Evolutionary conservation across 2,888 invertebrate species (phyloP).

Genomic region (Spialia ferax): DNA sequence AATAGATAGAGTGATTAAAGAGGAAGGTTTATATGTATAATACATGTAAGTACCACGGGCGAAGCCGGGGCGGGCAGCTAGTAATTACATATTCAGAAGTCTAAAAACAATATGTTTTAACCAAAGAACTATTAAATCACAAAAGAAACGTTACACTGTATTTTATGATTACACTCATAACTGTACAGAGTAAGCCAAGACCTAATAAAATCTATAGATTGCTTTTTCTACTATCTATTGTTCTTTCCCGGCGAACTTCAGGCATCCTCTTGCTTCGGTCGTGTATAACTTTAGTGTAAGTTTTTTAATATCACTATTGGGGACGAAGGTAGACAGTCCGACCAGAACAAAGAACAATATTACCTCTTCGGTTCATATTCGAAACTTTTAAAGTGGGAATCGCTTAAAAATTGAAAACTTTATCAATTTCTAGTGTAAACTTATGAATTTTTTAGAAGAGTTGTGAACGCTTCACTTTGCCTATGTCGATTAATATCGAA

Average conservation of each 20-base stretch:
- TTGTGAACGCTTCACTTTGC: too few relatives aligned
- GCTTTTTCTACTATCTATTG: not conserved
- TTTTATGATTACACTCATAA: too few relatives aligned
- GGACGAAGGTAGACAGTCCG: not conserved
- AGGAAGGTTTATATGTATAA: too few relatives aligned
- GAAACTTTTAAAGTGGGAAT: slow-evolving; percentile 3
- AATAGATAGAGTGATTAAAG: too few relatives aligned
- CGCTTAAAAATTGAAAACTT: not conserved
- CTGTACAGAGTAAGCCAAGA: not conserved
- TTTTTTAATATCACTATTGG: slow-evolving; percentile 1
- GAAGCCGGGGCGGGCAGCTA: too few relatives aligned
- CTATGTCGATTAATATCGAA: too few relatives aligned
- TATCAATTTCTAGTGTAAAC: not conserved
- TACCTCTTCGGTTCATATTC: not conserved
- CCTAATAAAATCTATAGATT: not conserved
- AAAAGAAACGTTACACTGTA: too few relatives aligned
- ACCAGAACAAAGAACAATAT: slow-evolving; percentile 4
- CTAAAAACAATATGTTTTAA: not conserved
- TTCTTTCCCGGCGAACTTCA: not conserved
- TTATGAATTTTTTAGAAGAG: too few relatives aligned
- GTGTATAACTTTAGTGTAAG: slow-evolving; percentile 1
- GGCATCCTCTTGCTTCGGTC: not conserved
- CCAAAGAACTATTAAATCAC: too few relatives aligned
- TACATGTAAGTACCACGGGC: too few relatives aligned
- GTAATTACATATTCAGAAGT: not conserved